Percentiles rank a stretch among this genome's conserved stretches.
These are phyloP conservation scores for Enteromius treurensis DNA, from an alignment of 2,797 vertebrate genomes.

Conservation along the genomic window DNA sequence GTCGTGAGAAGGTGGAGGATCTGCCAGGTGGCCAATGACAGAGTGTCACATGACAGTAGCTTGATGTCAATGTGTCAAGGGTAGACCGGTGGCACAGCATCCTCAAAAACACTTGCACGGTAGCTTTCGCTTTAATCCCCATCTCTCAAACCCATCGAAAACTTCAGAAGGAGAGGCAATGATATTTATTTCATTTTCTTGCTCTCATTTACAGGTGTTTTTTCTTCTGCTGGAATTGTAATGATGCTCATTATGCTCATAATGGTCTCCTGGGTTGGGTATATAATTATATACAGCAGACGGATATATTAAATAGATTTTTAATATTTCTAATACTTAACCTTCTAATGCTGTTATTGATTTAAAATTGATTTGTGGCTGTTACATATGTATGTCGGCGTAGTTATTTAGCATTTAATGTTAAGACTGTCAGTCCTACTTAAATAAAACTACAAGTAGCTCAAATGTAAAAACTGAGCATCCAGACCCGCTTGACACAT, in stretches of 20 bases:
- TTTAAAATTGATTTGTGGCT: not conserved
- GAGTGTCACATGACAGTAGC: constrained; percentile 84
- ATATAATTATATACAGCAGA: constrained; percentile 51
- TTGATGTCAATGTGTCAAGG: constrained; percentile 86
- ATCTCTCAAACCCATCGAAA: constrained; percentile 5
- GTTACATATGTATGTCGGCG: not conserved
- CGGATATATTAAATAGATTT: constrained; percentile 12
- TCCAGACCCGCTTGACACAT: not conserved
- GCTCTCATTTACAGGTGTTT: constrained; percentile 51
- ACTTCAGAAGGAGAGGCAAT: constrained; percentile 31
- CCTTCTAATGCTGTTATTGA: not conserved
- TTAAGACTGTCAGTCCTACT: not conserved
- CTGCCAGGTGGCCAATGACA: constrained; percentile 86
- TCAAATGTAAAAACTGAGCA: not conserved
- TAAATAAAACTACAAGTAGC: not conserved
- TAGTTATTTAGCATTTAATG: not conserved
- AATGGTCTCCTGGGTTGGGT: constrained; percentile 51
- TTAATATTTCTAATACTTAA: not conserved
- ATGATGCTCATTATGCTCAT: constrained; percentile 57
- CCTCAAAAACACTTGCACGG: not conserved
- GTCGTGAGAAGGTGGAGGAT: constrained; percentile 77
- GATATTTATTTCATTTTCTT: not conserved
- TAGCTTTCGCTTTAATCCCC: constrained; percentile 8
- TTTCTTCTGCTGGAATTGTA: constrained; percentile 49
- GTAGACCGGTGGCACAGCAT: constrained; percentile 73